Evolutionary conservation across 1,140 invertebrate species (phyloP).

Genomic region (Apis cerana): DNA sequence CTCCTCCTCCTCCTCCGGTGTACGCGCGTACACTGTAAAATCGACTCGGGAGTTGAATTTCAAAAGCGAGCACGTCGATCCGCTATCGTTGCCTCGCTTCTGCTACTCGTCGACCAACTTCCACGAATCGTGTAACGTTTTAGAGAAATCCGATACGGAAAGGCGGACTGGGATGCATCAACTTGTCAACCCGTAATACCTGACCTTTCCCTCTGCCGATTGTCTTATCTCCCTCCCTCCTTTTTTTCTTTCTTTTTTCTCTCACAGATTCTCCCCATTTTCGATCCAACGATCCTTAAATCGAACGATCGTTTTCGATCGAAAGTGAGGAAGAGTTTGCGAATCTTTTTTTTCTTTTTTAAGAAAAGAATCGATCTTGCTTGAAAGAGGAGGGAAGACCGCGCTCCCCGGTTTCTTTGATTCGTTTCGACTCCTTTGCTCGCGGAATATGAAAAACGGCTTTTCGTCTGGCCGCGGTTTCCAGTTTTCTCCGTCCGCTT

Average conservation of each 20-base stretch:
- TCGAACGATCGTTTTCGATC: no score
- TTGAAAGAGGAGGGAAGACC: neutral
- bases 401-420: slow-evolving; percentile 20
- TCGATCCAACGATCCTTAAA: neutral
- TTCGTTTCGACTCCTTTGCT: no score
- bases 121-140: slow-evolving; percentile 49
- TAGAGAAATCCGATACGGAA: slow-evolving; percentile 64
- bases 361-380: neutral
- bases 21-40: slow-evolving; percentile 43
- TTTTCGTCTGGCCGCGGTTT: slow-evolving; percentile 23
- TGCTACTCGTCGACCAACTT: slow-evolving; percentile 8
- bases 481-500: slow-evolving; percentile 20
- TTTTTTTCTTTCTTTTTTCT: neutral
- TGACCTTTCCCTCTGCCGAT: slow-evolving; percentile 33
- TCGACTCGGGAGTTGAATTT: slow-evolving; percentile 58
- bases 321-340: neutral
- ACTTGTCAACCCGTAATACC: slow-evolving; percentile 63
- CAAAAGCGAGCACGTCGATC: slow-evolving; percentile 60
- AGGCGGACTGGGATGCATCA: slow-evolving; percentile 55
- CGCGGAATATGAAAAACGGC: slow-evolving; percentile 13
- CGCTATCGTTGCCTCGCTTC: slow-evolving; percentile 35
- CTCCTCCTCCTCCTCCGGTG: neutral
- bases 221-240: neutral
- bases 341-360: neutral
- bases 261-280: neutral